A percentile compares a stretch with the other conserved stretches of the same genome.
Evolutionary conservation across 2,113 vertebrate species (phyloP).

Genomic region (Vicugna pacos): DNA sequence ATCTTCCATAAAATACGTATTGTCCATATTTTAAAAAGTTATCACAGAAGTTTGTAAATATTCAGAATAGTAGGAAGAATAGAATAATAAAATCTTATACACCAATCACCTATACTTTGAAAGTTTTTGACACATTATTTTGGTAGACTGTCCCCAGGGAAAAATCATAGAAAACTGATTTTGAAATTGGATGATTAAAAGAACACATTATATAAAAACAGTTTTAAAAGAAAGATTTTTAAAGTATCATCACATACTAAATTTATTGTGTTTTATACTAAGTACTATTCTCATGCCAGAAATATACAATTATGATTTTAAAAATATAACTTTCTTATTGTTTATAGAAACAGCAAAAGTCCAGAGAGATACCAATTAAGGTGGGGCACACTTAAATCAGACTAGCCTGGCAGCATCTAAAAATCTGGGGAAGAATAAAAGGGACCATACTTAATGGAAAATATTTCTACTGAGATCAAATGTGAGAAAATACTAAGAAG

Average conservation of each 20-base stretch:
- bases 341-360: constrained; percentile 16
- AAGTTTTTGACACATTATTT: not conserved
- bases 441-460: not conserved
- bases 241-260: not conserved
- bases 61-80: not conserved
- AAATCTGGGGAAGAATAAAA: not conserved
- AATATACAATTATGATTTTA: not conserved
- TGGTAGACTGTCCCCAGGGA: not conserved
- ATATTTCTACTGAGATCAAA: not conserved
- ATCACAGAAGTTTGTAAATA: constrained; percentile 9
- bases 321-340: not conserved
- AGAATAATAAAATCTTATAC: not conserved
- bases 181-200: constrained; percentile 41
- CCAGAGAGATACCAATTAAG: not conserved
- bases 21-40: constrained; percentile 42
- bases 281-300: not conserved
- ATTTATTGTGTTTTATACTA: not conserved
- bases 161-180: constrained; percentile 53
- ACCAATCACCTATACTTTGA: not conserved
- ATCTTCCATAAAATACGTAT: not conserved
- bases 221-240: constrained; percentile 36
- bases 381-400: not conserved
- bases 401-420: not conserved
- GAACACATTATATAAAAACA: constrained; percentile 22
- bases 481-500: not conserved